Base-by-base conservation (phyloP, 2,888 invertebrate species). In the Drosophila buzzatii region DNA sequence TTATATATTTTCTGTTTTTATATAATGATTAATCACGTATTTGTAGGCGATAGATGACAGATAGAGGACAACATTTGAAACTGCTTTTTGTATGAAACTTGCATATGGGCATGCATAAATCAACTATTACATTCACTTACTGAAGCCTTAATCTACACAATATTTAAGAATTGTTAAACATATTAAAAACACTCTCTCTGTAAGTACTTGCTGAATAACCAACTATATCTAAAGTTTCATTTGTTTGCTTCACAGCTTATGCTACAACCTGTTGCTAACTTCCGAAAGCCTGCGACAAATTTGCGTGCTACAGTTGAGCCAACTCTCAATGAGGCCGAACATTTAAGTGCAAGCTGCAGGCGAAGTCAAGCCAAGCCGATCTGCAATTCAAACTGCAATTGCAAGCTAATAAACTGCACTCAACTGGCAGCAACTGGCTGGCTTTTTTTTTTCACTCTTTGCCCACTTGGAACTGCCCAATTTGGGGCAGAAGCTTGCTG, bases 381-480 rank as follows among this genome's bases (percentile, higher is more conserved):
- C 6, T 56, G 59, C 59, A 64, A 45, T 44, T 39, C 42, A 20
- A 63, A 63, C n/a, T 49, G 53, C 47, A 55, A 59, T 63, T 60
- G 5, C 41, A n/a, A 56, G 62, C 39, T 67, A 71, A 72, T 72
- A 72, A 66, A 71, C 61, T 61, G 66, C 66, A 66, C 56, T 64
- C 35, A 33, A 59, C 47, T 58, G 47, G 37, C 27, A 27, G 53
- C 42, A 20, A 62, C 45, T 53, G 47, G 47, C 45, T 58, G n/a
- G 37, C 5, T 7, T 52, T 18, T 31, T 10, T 12, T 18, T 33
- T 18, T 18, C 12, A 12, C n/a, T 16, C 3, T 3, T 20, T 37
- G 52, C 61, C 58, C 35, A 23, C 31, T 58, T 41, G 45, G 60
- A 18, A 56, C 49, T 44, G 41, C 52, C 33, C 62, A 58, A 62